phyloP scores from a whole-genome alignment of 2,888 invertebrate genomes.

The Eubasilissa splendida region DNA sequence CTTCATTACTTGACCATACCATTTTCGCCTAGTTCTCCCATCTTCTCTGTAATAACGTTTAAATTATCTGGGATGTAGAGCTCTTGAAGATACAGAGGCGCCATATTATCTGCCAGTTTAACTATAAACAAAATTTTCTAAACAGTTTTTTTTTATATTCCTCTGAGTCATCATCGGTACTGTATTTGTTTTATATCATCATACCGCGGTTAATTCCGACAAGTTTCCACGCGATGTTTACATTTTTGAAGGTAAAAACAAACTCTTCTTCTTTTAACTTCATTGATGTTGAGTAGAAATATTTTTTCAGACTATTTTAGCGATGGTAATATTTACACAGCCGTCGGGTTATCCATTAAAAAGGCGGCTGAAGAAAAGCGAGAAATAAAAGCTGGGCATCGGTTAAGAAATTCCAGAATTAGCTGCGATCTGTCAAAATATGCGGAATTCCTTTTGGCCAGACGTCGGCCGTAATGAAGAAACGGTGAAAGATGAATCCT shows the following conservation, averaged over 20 bases:
- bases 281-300: conserved; percentile 24
- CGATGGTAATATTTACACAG: conserved; percentile 27
- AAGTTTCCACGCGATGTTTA: conserved; percentile 17
- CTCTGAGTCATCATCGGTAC: no score
- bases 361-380: conserved; percentile 19
- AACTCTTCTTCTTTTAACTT: background rate
- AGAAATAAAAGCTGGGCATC: conserved; percentile 11
- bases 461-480: conserved; percentile 6
- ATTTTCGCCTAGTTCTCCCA: no score
- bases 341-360: conserved; percentile 29
- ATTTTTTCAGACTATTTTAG: conserved; percentile 22
- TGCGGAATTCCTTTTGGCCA: conserved; percentile 23
- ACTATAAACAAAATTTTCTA: no score
- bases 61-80: no score
- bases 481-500: background rate
- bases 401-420: background rate
- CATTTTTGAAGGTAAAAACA: background rate
- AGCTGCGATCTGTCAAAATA: conserved; percentile 31
- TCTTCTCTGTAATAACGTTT: no score
- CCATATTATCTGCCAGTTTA: no score
- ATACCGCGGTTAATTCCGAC: background rate
- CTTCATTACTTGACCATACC: no score
- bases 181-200: no score
- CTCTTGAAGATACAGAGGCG: no score
- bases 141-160: no score